Base-by-base conservation (phyloP, 64 coral and sea anemone genomes). In the Cladopsammia gracilis region DNA sequence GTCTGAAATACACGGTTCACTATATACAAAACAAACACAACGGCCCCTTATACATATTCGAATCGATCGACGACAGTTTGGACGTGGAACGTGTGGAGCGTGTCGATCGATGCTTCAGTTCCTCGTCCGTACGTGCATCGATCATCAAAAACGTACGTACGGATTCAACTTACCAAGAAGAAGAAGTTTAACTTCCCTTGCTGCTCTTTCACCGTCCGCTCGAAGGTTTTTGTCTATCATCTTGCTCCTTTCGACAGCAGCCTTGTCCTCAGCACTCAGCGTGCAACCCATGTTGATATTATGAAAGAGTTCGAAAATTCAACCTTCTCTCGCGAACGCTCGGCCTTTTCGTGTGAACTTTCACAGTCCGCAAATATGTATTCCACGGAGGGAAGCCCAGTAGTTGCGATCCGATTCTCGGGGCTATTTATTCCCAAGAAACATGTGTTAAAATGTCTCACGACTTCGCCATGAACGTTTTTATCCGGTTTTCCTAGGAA, bases 211-310 rank as follows among this genome's bases (percentile, higher is more conserved):
- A 15, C 98, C 98, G 78, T 99, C 98, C 6, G 98, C 98, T 67
- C 98, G 91, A 74, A 99, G 98, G 81, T 96, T 99, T 91, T 99
- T 99, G 89, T 99, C 98, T 83, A 99, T 99, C 98, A 96, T 96
- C 83, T 99, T 99, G 76, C 98, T 99, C 76, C 98, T 86, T 65
- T 99, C 98, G 52, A 93, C 98, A 58, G 98, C 98, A 60, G 98
- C 98, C 86, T 99, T 99, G 89, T 99, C 98, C 86, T 99, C 98
- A 69, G 94, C 98, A 87, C 98, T 99, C 49, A 99, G 76, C 20
- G 98, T 99, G 68, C 98, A 99, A 83, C 98, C 98, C 98, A 99
- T 99, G 91, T 74, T 91, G 60, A 87, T 60, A 75, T 54, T 85
- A 16, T 58, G 59, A 53, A 34, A 83, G 75, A 82, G 76, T 88